phyloP scores from a whole-genome alignment of 1,140 invertebrate species.

The Pseudomyrmex gracilis region DNA sequence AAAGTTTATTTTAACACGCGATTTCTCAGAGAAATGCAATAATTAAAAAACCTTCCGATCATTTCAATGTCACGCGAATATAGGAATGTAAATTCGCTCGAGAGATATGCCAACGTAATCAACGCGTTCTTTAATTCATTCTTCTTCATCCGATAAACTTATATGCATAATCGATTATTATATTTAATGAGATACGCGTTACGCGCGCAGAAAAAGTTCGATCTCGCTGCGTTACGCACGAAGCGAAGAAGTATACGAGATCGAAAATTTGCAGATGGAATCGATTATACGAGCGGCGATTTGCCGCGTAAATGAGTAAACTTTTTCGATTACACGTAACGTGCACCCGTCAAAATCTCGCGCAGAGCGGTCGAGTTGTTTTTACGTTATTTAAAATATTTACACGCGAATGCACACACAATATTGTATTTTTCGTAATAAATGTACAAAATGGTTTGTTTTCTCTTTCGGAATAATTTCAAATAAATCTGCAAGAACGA shows the following conservation, averaged over 20 bases:
- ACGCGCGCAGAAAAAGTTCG: not conserved
- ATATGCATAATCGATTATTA: constrained; percentile 18
- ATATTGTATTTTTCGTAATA: not conserved
- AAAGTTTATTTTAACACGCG: not conserved
- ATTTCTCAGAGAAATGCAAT: not conserved
- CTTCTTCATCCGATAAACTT: not conserved
- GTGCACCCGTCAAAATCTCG: not conserved
- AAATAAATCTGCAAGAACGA: not conserved
- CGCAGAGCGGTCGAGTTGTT: not conserved
- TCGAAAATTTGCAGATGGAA: constrained; percentile 22
- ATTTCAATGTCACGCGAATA: not conserved
- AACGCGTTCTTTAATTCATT: not conserved
- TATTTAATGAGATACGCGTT: not conserved
- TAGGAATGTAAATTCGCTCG: constrained; percentile 6
- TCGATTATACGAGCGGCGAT: constrained; percentile 11
- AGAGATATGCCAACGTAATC: not conserved
- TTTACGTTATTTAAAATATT: constrained; percentile 1
- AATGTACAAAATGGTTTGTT: not conserved
- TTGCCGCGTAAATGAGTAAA: constrained; percentile 34
- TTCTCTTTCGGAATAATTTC: not conserved
- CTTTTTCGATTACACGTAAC: constrained; percentile 48
- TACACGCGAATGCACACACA: not conserved
- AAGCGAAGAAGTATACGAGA: not conserved
- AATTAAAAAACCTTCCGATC: not conserved
- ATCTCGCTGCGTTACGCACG: not conserved